Base-by-base conservation (phyloP, 2,113 vertebrate species). In the Diphyllodes magnificus region DNA sequence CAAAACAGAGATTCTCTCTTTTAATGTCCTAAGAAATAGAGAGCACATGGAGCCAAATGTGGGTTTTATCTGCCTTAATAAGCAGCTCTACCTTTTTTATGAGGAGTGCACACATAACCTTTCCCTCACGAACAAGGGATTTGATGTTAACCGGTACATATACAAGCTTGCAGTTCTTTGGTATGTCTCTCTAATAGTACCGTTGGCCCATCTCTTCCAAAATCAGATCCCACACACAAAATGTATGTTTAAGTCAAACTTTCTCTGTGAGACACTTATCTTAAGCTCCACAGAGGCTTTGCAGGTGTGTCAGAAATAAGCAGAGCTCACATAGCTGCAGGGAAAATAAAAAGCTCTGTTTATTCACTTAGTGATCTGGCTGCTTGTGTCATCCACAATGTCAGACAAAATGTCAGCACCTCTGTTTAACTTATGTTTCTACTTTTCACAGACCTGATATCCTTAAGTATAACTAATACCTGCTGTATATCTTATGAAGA, bases 351-450 rank as follows among this genome's bases (percentile, higher is more conserved):
- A 91, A 83, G 39, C 7, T 91, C 81, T 89, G 69, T 86, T 94
- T 93, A 93, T 94, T 94, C 90, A 60, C 68, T 96, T 94, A 88
- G 51, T 56, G 64, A 75, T 95, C 60, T 77, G 81, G 31, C 78
- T 73, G 59, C 85, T 72, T 81, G 61, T 81, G 73, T 93, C 78
- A 66, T 88, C 79, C n/a, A 79, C 39, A 14, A 54, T 77, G 70
- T 83, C 61, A 85, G 78, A 77, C n/a, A 82, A 70, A 89, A 96
- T 65, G 37, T 86, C 76, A 88, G 47, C 90, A 95, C 76, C 78
- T 84, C 39, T 85, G 37, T 87, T 90, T 91, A 86, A 90, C 63
- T 90, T 78, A 90, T 47, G 44, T 91, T 95, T 92, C 73, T 50
- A 77, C 40, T 75, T 45, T 94, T 69, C 80, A 63, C 70, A 87